Evolutionary conservation across 2,797 vertebrate genomes (phyloP), one percentile per base, ranked within the genome.

Genomic region (Premnoplex brunnescens): DNA sequence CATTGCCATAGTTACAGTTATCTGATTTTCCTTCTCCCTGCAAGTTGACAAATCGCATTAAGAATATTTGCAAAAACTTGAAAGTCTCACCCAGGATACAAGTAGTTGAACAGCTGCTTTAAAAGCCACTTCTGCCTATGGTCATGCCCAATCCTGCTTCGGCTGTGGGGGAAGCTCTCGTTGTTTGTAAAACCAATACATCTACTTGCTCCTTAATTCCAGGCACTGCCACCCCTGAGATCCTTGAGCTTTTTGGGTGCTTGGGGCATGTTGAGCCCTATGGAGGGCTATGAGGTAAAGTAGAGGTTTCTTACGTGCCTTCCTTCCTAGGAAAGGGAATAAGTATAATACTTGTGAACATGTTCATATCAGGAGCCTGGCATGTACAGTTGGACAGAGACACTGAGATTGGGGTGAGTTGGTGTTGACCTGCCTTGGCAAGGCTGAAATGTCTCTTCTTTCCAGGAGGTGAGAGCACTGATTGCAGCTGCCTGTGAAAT

Each of bases 1-100:
- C 56, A 94, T 91, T 93, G 72, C 79, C 74, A 79, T 87, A 88
- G 77, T 77, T 93, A 92, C 85, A 72, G 34, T 11, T 44, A 16
- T 94, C 80, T 71, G 39, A 73, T 59, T 80, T 73, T 69, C 59
- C 58, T 49, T 36, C 62, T 63, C 67, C 59, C 71, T 90, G 49
- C 17, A 49, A 88, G 66, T 19, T 27, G 18, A 75, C 51, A 92
- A 72, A 85, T 55, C 0, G 0, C 12, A 36, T 85, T 69, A 92
- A 64, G 72, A 68, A 48, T 74, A 44, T 72, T 80, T 85, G 54
- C 27, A 64, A 66, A 93, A 72, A 34, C 5, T 28, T 60, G 13
- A 12, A 72, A 58, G 39, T 66, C 55, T 91, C 66, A 88, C 58
- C 58, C 48, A 44, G 58, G 21, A 24, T 68, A 34, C 44, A 75